Evolutionary conservation across 1,140 invertebrate species (phyloP).

Genomic region (Brachionus rubens): DNA sequence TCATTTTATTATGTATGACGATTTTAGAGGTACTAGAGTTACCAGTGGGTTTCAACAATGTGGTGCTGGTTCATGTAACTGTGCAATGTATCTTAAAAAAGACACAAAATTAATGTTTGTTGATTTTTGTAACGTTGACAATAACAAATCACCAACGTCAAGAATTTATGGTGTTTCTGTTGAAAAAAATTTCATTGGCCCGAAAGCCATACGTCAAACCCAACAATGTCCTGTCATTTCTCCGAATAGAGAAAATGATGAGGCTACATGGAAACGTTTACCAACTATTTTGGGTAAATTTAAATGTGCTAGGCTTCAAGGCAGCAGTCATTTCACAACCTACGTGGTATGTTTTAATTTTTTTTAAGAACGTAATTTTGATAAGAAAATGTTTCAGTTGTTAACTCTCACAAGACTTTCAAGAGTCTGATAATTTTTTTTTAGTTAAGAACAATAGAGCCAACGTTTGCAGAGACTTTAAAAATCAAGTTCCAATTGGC

Average conservation of each 20-base stretch:
- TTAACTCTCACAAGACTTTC: too few relatives aligned
- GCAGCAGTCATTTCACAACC: not conserved
- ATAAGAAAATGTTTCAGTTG: too few relatives aligned
- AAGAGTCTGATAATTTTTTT: too few relatives aligned
- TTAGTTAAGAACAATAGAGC: too few relatives aligned
- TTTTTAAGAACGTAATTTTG: too few relatives aligned
- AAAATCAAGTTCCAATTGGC: too few relatives aligned
- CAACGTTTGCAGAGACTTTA: too few relatives aligned
- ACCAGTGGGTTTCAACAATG: not conserved
- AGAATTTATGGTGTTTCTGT: not conserved
- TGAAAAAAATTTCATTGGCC: not conserved
- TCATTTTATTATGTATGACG: constrained; percentile 17
- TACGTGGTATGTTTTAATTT: too few relatives aligned
- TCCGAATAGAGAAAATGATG: not conserved
- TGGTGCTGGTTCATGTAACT: not conserved
- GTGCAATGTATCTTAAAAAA: constrained; percentile 13
- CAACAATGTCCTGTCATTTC: not conserved
- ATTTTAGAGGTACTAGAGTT: not conserved
- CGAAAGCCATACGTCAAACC: not conserved
- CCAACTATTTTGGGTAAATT: not conserved
- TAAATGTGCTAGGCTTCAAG: constrained; percentile 22
- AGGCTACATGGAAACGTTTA: not conserved
- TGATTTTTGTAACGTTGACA: constrained; percentile 19
- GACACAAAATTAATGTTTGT: constrained; percentile 10
- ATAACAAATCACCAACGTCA: not conserved